Base-by-base conservation (phyloP, 2,113 vertebrate genomes). In the Coturnix japonica region DNA sequence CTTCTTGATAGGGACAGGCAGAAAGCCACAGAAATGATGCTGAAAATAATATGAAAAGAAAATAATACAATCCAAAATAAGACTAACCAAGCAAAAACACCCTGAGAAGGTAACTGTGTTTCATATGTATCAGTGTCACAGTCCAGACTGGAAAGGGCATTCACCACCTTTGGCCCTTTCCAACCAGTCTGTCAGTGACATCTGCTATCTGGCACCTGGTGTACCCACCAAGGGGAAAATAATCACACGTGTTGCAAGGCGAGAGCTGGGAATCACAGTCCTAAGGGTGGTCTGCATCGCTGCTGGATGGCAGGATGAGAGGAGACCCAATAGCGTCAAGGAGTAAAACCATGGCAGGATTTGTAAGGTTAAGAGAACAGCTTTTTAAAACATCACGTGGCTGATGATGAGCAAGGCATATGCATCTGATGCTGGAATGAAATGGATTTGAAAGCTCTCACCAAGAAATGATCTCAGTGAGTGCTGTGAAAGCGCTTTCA, bases 161-260 rank as follows among this genome's bases (percentile, higher is more conserved):
- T 57, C 3, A 1, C 25, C 47, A 72, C 26, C 53, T 57, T 64
- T 67, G 56, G 82, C 65, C 82, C 1, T 1, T 35, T 88, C 66
- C 49, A 37, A 49, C 19, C 66, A 81, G 51, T 85, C 56, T 89
- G 85, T 74, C 6, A 1, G 64, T 26, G 85, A 74, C 84, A 78
- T 79, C 87, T 93, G 89, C 66, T 76, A 43, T 11, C 64, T 91
- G 89, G 85, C 87, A 82, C 59, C 71, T 20, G 49, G 5, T 23
- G 59, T 10, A 37, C n/a, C 49, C 61, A 30, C 35, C 72, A 59
- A 81, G 69, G 0, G 19, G 91, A 59, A 92, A 93, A 51, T 66
- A 85, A 95, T 43, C 19, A 25, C 46, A 7, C 4, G 17, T 28
- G n/a, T 46, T 51, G 56, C 0, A 33, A 89, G 81, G 63, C 85